phyloP scores from a whole-genome alignment of 1,140 invertebrate genomes.

The Temnothorax curvispinosus region DNA sequence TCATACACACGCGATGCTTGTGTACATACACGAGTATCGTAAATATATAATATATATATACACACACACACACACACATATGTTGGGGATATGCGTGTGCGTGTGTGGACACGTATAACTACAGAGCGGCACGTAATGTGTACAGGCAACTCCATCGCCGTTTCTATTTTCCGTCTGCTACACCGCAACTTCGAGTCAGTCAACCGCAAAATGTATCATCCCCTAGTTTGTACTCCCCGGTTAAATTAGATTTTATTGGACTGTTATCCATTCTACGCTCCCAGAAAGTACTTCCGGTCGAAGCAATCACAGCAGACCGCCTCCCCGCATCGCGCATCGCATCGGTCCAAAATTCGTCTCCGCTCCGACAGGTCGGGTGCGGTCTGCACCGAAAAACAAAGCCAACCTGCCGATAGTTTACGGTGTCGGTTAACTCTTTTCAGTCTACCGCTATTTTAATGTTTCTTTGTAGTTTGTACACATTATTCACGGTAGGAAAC shows the following conservation, averaged over 20 bases:
- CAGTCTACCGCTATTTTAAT: not conserved
- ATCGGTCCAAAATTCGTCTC: constrained; percentile 70
- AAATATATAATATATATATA: constrained; percentile 32
- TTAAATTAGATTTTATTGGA: constrained; percentile 81
- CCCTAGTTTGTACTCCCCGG: constrained; percentile 76
- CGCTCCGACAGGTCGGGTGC: constrained; percentile 57
- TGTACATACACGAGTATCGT: not conserved
- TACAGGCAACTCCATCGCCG: constrained; percentile 57
- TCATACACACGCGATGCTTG: not conserved
- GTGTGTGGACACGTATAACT: constrained; percentile 2
- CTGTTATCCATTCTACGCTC: constrained; percentile 77
- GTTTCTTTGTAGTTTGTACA: not conserved
- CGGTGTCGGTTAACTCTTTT: not conserved
- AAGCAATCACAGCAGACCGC: constrained; percentile 67
- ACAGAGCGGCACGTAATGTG: not conserved
- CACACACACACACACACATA: not conserved
- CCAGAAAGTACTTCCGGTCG: constrained; percentile 72
- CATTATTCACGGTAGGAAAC: constrained; percentile 5
- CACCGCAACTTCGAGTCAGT: constrained; percentile 76
- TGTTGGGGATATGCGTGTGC: not conserved
- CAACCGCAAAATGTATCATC: constrained; percentile 80
- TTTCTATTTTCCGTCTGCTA: constrained; percentile 76
- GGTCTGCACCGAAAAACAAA: constrained; percentile 62
- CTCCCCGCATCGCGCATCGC: not conserved
- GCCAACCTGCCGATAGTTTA: constrained; percentile 56